A percentile compares a stretch with the other conserved stretches of the same genome.
These are phyloP conservation scores for Leptestheria dahalacensis DNA, from an alignment of 1,140 invertebrate species.

Conservation along the genomic window DNA sequence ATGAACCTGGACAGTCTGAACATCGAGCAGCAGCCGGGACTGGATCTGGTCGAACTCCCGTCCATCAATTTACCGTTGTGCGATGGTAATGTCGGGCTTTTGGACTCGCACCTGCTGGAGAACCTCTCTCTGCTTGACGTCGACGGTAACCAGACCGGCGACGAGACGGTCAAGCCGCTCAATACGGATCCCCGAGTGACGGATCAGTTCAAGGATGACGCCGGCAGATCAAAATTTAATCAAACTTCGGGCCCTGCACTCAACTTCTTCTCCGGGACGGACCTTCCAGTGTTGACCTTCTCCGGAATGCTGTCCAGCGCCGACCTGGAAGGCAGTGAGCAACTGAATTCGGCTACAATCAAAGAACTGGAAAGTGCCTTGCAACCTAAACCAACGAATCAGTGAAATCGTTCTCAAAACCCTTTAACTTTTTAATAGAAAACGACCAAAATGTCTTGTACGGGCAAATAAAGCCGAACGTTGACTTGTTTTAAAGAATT, in stretches of 20 bases:
- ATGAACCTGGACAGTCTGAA: constrained; percentile 12
- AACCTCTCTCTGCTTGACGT: constrained; percentile 10
- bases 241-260: too few relatives aligned
- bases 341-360: background rate
- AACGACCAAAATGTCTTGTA: too few relatives aligned
- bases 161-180: background rate
- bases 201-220: background rate
- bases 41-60: constrained; percentile 8
- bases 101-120: constrained; percentile 11
- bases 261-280: constrained; percentile 3
- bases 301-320: constrained; percentile 11
- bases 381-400: background rate
- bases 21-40: constrained; percentile 2
- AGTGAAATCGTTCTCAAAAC: too few relatives aligned
- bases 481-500: too few relatives aligned
- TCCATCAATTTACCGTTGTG: constrained; percentile 12
- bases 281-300: constrained; percentile 9
- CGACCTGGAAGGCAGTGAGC: constrained; percentile 8
- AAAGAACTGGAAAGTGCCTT: background rate
- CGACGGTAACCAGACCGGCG: background rate
- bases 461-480: too few relatives aligned
- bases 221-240: background rate
- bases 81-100: constrained; percentile 5
- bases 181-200: background rate
- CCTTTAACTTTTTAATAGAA: too few relatives aligned